Evolutionary conservation across 1,140 invertebrate genomes (phyloP).

Genomic region (Ooceraea biroi): DNA sequence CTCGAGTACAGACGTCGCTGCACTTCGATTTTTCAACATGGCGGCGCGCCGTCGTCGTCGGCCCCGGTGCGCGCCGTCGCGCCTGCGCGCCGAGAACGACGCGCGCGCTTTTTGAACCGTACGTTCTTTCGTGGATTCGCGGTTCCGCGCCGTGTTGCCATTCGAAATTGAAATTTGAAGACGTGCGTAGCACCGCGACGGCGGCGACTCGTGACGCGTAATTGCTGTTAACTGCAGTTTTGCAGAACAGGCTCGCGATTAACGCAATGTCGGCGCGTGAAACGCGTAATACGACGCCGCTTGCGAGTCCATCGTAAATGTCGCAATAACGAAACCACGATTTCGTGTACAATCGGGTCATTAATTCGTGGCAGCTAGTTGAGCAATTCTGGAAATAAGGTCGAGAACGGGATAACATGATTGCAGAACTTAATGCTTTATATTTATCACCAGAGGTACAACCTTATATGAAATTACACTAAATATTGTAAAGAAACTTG

Average conservation of each 20-base stretch:
- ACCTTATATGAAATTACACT: background rate
- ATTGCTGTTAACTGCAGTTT: no score
- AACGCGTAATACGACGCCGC: no score
- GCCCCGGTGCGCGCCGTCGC: conserved; percentile 49
- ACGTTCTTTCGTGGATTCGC: background rate
- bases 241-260: no score
- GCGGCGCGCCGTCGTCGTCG: conserved; percentile 75
- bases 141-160: no score
- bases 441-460: conserved; percentile 46
- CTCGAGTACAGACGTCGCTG: conserved; percentile 82
- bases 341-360: no score
- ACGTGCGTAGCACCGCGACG: no score
- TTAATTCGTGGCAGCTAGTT: background rate
- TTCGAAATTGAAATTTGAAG: no score
- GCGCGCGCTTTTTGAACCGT: background rate
- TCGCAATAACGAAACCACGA: no score
- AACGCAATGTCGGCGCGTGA: no score
- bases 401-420: background rate
- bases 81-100: background rate
- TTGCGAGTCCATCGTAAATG: no score
- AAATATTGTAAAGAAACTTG: background rate
- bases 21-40: conserved; percentile 83
- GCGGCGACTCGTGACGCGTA: no score
- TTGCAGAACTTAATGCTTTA: conserved; percentile 32
- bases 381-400: background rate